Base-by-base conservation (phyloP, 2,113 vertebrate species). In the Australoheros scitulus region DNA sequence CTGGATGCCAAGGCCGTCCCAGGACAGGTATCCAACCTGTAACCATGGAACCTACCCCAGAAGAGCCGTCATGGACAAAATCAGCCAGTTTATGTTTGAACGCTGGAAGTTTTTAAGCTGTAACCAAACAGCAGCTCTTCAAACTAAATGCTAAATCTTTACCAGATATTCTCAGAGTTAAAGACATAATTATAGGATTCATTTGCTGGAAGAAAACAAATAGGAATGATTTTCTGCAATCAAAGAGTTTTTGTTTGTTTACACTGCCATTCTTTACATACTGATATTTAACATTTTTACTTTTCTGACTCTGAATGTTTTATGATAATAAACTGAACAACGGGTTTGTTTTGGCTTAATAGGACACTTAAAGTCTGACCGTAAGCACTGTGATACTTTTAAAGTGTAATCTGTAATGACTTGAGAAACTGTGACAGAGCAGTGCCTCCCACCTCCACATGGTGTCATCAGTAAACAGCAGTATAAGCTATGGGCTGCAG, bases 401-500 rank as follows among this genome's bases (percentile, higher is more conserved):
- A 5, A 0, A 17, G 5, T 79, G 41, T 76, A 5, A 56, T 70
- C 61, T 47, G 38, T 76, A 24, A 15, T 32, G 36, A 70, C 32
- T 61, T 15, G 13, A 47, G 18, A 79, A 76, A 34, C 57, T 75
- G 50, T 76, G 52, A 22, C 17, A 83, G 34, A 68, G 32, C 29
- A 52, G 64, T 34, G 26, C n/a, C 41, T 81, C 68, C 50, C 57
- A 84, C 26, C 24, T 59, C 63, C 61, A 76, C 75, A 22, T 32
- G 55, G 52, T 72, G 82, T 87, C 88, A 86, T 84, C 76, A 88
- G 75, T 79, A 77, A 10, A 41, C 61, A 41, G 36, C 61, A 86
- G 52, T 63, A 92, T 91, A 89, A 90, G 87, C 90, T 93, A 89
- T 11, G 15, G 61, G 24, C 24, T 4, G 61, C 6, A 20, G 32